Base-by-base conservation (phyloP, 2,888 invertebrate species). In the Lasioglossum lativentre region DNA sequence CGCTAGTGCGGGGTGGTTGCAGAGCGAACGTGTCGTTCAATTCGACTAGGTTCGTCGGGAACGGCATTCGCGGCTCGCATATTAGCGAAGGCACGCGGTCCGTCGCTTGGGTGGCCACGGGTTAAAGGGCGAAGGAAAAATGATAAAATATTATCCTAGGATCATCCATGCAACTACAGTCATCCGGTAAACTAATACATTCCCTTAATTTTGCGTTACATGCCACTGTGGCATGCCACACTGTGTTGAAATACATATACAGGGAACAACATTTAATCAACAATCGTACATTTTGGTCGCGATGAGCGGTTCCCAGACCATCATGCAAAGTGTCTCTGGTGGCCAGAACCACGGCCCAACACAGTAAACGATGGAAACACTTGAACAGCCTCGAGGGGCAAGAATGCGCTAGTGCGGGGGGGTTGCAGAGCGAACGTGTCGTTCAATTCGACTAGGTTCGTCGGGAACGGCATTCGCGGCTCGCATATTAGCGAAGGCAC, bases 381-480 rank as follows among this genome's bases (percentile, higher is more conserved):
- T 12, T 27, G 30, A 27, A 42, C 73, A 73, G 27, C 30, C 30
- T 45, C 59, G 27, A 40, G 38, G 66, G 16, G 52, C 75, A 80
- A 86, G 80, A 77, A 88, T 80, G 82, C 80, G 80, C 80, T n/a
- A 74, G 75, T 73, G 81, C 52, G 47, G 76, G 73, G 83, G 70
- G 78, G 84, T 82, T 90, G 87, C 86, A 88, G 85, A 52, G 52
- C 71, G 86, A 75, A 83, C 87, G 78, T 81, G 87, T 88, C 88
- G 91, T 86, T 90, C 86, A 85, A 89, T 91, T 88, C 85, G 89
- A 88, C 89, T 90, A 90, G 89, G 91, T 89, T 88, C 90, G 90
- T 89, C 80, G 80, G 78, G 83, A 87, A 85, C 87, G 91, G 91
- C 82, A 91, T 91, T 89, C 89, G 90, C 85, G 87, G 87, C 85